A percentile compares a stretch with the other conserved stretches of the same genome.
Evolutionary conservation across 2,797 vertebrate genomes (phyloP).

Genomic region (Chloroceryle inda): DNA sequence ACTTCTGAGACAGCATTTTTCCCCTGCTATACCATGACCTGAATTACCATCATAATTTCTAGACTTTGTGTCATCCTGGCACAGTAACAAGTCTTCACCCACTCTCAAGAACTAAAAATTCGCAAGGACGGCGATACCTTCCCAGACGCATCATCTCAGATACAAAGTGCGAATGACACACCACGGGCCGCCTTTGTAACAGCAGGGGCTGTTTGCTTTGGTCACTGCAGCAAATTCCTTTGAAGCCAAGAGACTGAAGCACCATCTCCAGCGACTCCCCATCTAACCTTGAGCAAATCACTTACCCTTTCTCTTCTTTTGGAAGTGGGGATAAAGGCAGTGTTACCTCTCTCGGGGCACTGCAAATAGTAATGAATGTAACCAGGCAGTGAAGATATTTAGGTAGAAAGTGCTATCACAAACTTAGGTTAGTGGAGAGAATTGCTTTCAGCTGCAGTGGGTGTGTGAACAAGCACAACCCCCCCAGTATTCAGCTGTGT

Average conservation of each 20-base stretch:
- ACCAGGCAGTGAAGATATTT: neutral
- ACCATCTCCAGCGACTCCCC: neutral
- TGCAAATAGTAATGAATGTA: neutral
- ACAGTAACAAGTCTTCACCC: slow-evolving; percentile 7
- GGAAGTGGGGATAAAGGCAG: neutral
- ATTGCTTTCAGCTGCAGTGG: neutral
- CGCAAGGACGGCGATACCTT: slow-evolving; percentile 1
- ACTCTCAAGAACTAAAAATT: neutral
- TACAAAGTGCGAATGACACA: slow-evolving; percentile 16
- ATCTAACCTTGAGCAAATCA: neutral
- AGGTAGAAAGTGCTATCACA: neutral
- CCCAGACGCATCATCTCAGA: slow-evolving; percentile 24
- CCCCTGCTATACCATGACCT: slow-evolving; percentile 23
- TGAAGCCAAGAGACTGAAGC: neutral
- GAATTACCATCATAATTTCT: slow-evolving; percentile 52
- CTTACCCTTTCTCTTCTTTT: neutral
- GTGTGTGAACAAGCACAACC: neutral
- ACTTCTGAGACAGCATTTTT: slow-evolving; percentile 62
- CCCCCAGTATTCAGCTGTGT: neutral
- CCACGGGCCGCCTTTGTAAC: neutral
- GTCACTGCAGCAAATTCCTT: neutral
- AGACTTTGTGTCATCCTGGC: slow-evolving; percentile 68
- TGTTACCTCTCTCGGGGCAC: neutral
- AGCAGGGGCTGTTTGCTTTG: slow-evolving; percentile 16
- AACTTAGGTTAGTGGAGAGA: neutral